These are phyloP conservation scores for Lasioglossum calceatum DNA, from an alignment of 2,888 invertebrate species.

Conservation along the genomic window DNA sequence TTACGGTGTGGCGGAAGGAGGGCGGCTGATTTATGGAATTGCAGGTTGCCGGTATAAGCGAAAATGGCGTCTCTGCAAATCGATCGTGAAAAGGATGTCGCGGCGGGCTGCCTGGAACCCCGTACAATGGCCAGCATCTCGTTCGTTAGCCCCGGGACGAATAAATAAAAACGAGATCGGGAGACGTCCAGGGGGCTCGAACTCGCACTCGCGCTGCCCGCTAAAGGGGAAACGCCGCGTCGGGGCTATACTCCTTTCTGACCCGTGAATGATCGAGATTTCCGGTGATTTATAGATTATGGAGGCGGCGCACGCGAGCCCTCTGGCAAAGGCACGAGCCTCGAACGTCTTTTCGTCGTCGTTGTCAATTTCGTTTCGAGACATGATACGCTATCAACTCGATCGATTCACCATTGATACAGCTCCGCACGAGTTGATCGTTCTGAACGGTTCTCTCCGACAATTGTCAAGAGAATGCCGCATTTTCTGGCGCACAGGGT, in stretches of 20 bases:
- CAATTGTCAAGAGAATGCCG: background rate
- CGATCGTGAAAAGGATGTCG: constrained; percentile 71
- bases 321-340: constrained; percentile 56
- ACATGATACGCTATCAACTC: background rate
- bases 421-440: background rate
- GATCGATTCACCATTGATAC: background rate
- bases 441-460: background rate
- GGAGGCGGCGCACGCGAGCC: constrained; percentile 75
- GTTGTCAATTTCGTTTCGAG: constrained; percentile 39
- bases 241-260: constrained; percentile 62
- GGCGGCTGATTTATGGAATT: constrained; percentile 71
- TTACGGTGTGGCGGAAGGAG: constrained; percentile 47
- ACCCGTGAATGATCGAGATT: constrained; percentile 76
- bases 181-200: constrained; percentile 52
- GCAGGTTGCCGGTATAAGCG: constrained; percentile 69
- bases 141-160: constrained; percentile 69
- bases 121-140: constrained; percentile 70
- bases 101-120: constrained; percentile 46
- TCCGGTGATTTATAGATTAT: constrained; percentile 80
- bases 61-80: constrained; percentile 73
- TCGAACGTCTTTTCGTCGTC: constrained; percentile 62
- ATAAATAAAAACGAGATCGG: constrained; percentile 74
- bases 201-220: constrained; percentile 50
- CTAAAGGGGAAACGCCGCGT: constrained; percentile 53
- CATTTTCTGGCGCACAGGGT: background rate